A percentile compares a stretch with the other conserved stretches of the same genome.
Evolutionary conservation across 2,888 invertebrate genomes (phyloP).

Genomic region (Chrysolina haemoptera): DNA sequence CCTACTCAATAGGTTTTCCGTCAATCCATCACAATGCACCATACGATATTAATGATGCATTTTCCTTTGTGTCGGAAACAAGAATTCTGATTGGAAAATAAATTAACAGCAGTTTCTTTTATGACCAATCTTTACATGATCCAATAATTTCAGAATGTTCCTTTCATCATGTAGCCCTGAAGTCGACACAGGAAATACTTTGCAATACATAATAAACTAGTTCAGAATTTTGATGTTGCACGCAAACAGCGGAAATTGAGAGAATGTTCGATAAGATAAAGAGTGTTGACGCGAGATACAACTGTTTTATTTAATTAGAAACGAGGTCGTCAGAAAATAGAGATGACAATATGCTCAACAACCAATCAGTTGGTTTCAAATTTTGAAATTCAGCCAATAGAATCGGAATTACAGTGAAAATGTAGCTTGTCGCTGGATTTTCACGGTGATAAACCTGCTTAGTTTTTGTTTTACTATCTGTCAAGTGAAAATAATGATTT

Average conservation of each 20-base stretch:
- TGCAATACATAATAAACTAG: slow-evolving; percentile 1
- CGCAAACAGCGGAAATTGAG: neutral
- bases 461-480: no score
- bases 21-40: neutral
- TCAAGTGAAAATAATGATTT: no score
- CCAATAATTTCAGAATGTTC: neutral
- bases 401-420: no score
- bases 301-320: neutral
- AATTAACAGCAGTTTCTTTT: slow-evolving; percentile 1
- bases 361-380: no score
- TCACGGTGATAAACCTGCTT: no score
- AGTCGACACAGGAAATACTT: slow-evolving; percentile 2
- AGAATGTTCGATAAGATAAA: slow-evolving; percentile 1
- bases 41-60: neutral
- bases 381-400: no score
- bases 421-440: no score
- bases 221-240: neutral
- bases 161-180: neutral
- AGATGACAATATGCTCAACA: no score
- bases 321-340: neutral
- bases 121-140: neutral
- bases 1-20: neutral
- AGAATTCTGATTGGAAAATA: slow-evolving; percentile 1
- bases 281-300: neutral
- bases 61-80: neutral